Base-by-base conservation (phyloP, 2,888 invertebrate genomes). In the Cephus nigrinus region DNA sequence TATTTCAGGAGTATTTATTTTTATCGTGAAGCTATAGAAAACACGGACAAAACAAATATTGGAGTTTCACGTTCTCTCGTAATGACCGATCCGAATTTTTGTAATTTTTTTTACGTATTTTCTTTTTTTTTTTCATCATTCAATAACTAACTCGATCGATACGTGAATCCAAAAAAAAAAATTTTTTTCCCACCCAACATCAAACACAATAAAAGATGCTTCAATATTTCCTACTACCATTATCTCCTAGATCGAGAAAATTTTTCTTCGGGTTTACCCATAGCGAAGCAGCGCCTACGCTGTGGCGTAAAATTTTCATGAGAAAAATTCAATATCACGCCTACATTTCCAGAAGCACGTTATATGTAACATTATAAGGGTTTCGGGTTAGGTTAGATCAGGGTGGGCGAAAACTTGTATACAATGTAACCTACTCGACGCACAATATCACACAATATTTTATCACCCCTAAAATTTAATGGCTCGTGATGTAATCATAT, bases 281-380 rank as follows among this genome's bases (percentile, higher is more conserved):
- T 3, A 35, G 40, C 12, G 36, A 15, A 40, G 4, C 36, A 4
- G 36, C 40, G 4, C 4, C 15, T 40, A 40, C 40, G 40, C 12
- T 4, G 15, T 15, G 40, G 40, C 40, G 40, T 40, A 23, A 55
- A 55, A 55, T 55, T 55, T 55, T 55, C 40, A 55, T 23, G 40
- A 23, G 40, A 55, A 55, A 55, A 55, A 55, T 55, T 55, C 40
- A 55, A 55, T 55, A 55, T 55, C 40, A 23, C 40, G 40, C 23
- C 40, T 55, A 55, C 40, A 55, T 23, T 15, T 55, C 5, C 1
- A 23, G 40, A 55, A 55, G 40, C 40, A 55, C 23, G 36, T 74
- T 12, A 34, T 11, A 12, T 0, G 12, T 75, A 79, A 81, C 23
- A 73, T 73, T 83, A 80, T 86, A 83, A 79, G 40, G 40, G 15